Evolutionary conservation across 2,888 invertebrate genomes (phyloP).

Genomic region (Torymus auratus): DNA sequence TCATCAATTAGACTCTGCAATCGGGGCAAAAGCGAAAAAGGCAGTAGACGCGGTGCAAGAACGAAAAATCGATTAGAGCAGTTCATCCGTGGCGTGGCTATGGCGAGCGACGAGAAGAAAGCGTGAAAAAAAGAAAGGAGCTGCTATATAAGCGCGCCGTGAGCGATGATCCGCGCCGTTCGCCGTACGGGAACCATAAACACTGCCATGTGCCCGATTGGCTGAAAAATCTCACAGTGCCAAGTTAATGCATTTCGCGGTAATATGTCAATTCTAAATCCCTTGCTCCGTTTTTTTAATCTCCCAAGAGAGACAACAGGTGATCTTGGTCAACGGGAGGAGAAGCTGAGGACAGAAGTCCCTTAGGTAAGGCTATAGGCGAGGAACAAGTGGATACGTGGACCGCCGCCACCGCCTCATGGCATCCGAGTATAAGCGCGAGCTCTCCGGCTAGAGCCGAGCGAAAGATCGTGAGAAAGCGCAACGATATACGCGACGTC

Average conservation of each 20-base stretch:
- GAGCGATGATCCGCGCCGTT: too few relatives aligned
- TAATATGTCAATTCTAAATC: constrained; percentile 8
- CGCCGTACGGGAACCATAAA: not conserved
- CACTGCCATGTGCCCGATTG: not conserved
- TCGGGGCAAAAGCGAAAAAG: too few relatives aligned
- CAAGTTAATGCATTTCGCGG: constrained; percentile 21
- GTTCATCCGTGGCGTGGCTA: constrained; percentile 15
- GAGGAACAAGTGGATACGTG: constrained; percentile 45
- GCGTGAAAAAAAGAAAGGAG: constrained; percentile 41
- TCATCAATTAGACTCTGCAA: too few relatives aligned
- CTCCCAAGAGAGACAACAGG: not conserved
- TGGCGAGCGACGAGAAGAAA: constrained; percentile 24
- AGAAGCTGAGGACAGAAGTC: not conserved
- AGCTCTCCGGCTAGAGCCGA: not conserved
- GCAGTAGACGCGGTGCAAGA: too few relatives aligned
- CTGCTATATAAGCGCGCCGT: too few relatives aligned
- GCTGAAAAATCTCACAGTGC: constrained; percentile 3
- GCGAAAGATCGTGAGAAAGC: constrained; percentile 57
- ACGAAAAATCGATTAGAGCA: constrained; percentile 1
- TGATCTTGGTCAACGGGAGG: not conserved
- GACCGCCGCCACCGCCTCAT: constrained; percentile 14
- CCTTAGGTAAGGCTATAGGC: constrained; percentile 23
- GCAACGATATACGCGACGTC: constrained; percentile 38
- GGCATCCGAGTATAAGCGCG: not conserved
- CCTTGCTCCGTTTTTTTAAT: not conserved